Conservation (phyloP, 2,888 invertebrate genomes). For the Drosophila mimica region DNA sequence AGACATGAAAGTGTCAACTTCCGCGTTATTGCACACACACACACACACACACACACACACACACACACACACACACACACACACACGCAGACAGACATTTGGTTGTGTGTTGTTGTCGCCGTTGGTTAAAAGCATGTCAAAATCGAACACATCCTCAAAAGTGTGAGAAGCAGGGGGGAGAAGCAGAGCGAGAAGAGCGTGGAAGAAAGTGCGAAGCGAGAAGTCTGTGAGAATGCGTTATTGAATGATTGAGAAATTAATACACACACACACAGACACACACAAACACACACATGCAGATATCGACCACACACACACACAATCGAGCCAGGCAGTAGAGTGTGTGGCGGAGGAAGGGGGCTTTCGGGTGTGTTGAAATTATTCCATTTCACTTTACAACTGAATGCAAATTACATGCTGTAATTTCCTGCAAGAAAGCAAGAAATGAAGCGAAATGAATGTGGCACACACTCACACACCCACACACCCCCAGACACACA, state of each 20-base stretch:
- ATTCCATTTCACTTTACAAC: constrained; percentile 80
- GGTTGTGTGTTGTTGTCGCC: constrained; percentile 37
- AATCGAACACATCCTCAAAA: constrained; percentile 69
- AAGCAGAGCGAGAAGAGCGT: constrained; percentile 4
- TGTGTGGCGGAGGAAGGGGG: background rate
- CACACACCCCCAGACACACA: constrained; percentile 20
- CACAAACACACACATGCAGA: constrained; percentile 34
- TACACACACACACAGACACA: constrained; percentile 53
- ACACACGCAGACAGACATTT: constrained; percentile 16
- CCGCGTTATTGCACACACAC: constrained; percentile 54
- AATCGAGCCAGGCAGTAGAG: background rate
- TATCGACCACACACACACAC: constrained; percentile 21
- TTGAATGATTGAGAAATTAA: constrained; percentile 79
- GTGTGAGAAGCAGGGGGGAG: constrained; percentile 15
- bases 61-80: constrained; percentile 35
- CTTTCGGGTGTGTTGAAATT: constrained; percentile 63
- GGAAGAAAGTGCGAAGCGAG: constrained; percentile 1
- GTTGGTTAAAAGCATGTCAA: constrained; percentile 78
- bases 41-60: constrained; percentile 12
- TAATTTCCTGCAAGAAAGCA: constrained; percentile 79
- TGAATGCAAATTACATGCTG: constrained; percentile 80
- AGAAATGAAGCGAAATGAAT: constrained; percentile 79
- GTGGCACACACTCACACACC: constrained; percentile 64
- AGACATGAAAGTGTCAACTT: constrained; percentile 68
- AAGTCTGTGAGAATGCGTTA: constrained; percentile 74